These are phyloP conservation scores for Rattus rattus DNA, from an alignment of 2,113 vertebrate genomes.

Conservation along the genomic window DNA sequence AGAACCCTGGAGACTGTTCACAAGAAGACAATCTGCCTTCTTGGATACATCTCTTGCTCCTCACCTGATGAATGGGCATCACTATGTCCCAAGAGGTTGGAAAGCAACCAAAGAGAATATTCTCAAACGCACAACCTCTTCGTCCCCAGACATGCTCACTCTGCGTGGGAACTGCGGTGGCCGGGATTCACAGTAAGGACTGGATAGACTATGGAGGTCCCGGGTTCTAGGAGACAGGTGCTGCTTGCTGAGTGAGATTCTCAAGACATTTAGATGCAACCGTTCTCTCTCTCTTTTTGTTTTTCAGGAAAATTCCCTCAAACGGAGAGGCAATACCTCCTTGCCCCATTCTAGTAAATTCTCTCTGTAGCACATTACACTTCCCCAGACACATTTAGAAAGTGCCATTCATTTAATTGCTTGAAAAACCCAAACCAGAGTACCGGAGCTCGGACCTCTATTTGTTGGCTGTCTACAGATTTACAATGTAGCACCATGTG, in stretches of 20 bases:
- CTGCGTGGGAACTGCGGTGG: not conserved
- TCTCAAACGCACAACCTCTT: not conserved
- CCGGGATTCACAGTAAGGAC: constrained; percentile 56
- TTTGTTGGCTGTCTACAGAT: constrained; percentile 88
- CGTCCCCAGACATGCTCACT: not conserved
- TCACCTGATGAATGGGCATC: not conserved
- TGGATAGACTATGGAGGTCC: constrained; percentile 72
- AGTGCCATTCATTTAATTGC: constrained; percentile 88
- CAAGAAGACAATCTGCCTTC: not conserved
- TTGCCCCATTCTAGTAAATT: constrained; percentile 82
- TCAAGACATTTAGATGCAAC: constrained; percentile 58
- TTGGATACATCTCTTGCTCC: not conserved
- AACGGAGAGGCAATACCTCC: constrained; percentile 73
- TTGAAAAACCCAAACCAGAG: constrained; percentile 82
- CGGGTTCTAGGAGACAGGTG: constrained; percentile 30
- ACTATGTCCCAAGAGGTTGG: not conserved
- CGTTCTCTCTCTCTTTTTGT: not conserved
- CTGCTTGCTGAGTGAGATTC: constrained; percentile 36
- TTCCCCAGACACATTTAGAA: constrained; percentile 79
- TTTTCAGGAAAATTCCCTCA: constrained; percentile 49
- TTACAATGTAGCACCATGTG: constrained; percentile 86
- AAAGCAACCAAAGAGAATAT: constrained; percentile 44
- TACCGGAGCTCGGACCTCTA: constrained; percentile 76
- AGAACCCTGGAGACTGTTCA: not conserved
- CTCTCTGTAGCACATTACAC: constrained; percentile 81